Percentiles rank a stretch among this genome's conserved stretches.
Evolutionary conservation across 1,140 invertebrate genomes (phyloP).

Genomic region (Drosophila eugracilis): DNA sequence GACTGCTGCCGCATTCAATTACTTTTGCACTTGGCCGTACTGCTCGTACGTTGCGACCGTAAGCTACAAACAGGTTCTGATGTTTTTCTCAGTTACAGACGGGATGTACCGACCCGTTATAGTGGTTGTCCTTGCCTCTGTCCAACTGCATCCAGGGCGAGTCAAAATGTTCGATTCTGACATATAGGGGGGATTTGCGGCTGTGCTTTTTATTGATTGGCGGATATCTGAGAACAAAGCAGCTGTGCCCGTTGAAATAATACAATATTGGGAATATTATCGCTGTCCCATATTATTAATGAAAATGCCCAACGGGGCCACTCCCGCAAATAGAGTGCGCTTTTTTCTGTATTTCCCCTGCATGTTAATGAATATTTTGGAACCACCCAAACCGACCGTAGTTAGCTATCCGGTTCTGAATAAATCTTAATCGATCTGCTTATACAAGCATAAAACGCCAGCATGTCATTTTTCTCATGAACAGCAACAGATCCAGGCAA

Average conservation of each 20-base stretch:
- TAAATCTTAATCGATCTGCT: slow-evolving; percentile 29
- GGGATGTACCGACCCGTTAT: slow-evolving; percentile 26
- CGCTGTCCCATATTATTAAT: slow-evolving; percentile 11
- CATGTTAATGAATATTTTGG: background rate
- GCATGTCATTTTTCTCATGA: slow-evolving; percentile 36
- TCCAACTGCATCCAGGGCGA: too few relatives aligned
- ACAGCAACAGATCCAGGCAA: slow-evolving; percentile 5
- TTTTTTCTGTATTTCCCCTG: too few relatives aligned
- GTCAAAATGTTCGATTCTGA: background rate
- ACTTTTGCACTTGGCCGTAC: slow-evolving; percentile 17
- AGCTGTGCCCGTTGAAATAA: slow-evolving; percentile 30
- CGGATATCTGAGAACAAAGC: slow-evolving; percentile 42
- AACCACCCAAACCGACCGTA: background rate
- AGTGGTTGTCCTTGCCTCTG: slow-evolving; percentile 29
- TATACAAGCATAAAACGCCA: slow-evolving; percentile 13
- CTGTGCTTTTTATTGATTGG: slow-evolving; percentile 35
- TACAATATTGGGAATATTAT: slow-evolving; percentile 17
- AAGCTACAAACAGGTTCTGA: slow-evolving; percentile 16
- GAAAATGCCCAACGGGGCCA: slow-evolving; percentile 12
- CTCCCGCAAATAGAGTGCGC: background rate
- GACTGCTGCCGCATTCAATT: slow-evolving; percentile 31
- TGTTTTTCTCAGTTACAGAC: background rate
- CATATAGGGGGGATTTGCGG: background rate
- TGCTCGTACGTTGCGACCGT: slow-evolving; percentile 2
- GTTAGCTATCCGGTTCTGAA: slow-evolving; percentile 7